Evolutionary conservation across 1,140 invertebrate genomes (phyloP).

Genomic region (Mya arenaria): DNA sequence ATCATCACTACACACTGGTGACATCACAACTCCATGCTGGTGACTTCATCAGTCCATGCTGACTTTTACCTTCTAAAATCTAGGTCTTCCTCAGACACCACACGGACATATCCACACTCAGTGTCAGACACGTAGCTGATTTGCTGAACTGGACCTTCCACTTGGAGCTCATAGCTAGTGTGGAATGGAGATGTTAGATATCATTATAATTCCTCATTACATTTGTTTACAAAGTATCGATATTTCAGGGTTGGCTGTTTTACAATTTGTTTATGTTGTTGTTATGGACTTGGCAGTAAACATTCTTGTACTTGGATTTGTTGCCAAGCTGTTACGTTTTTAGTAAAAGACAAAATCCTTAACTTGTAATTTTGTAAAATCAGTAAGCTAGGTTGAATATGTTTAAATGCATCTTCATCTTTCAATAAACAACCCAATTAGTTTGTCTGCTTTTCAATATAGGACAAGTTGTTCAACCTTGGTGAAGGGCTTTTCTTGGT

Average conservation of each 20-base stretch:
- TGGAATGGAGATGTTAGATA: conserved; percentile 13
- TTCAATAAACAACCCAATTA: no score
- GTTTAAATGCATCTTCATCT: no score
- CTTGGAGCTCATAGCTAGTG: conserved; percentile 72
- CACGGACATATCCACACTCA: conserved; percentile 67
- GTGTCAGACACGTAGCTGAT: conserved; percentile 75
- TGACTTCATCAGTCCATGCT: no score
- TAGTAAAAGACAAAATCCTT: no score
- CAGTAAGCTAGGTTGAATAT: no score
- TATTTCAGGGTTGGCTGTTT: neutral
- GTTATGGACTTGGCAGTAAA: no score
- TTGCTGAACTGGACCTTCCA: conserved; percentile 72
- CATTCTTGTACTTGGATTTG: no score
- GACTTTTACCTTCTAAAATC: conserved; percentile 63
- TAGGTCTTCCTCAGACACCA: conserved; percentile 64
- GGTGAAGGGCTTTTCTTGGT: conserved; percentile 44
- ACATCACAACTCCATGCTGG: no score
- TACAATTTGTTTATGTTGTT: neutral
- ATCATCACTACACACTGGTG: no score
- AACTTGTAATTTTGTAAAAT: no score
- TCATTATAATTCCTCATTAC: neutral
- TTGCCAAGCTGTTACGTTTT: no score
- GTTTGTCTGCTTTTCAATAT: no score
- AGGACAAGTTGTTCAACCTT: conserved; percentile 40
- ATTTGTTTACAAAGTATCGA: neutral